Evolutionary conservation across 2,113 vertebrate genomes (phyloP).

Genomic region (Rynchops niger): DNA sequence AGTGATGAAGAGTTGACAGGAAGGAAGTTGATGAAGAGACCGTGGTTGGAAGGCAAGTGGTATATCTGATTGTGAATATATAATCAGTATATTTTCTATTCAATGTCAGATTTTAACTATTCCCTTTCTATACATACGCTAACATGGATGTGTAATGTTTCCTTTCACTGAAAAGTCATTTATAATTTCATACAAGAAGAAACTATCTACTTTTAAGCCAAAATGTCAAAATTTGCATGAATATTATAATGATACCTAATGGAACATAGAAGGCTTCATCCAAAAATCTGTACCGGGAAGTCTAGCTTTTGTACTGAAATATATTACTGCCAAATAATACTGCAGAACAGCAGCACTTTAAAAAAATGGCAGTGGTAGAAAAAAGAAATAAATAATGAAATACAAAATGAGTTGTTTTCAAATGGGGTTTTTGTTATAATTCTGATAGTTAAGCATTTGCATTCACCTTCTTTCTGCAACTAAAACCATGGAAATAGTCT

Average conservation of each 20-base stretch:
- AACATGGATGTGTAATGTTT: neutral
- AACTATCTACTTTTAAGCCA: neutral
- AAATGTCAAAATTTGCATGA: neutral
- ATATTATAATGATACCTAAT: neutral
- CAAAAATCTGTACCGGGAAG: neutral
- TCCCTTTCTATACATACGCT: neutral
- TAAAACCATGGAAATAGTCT: neutral
- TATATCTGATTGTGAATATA: neutral
- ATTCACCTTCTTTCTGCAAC: neutral
- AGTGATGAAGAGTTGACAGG: neutral
- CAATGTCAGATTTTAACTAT: neutral
- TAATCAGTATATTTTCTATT: neutral
- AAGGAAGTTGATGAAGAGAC: neutral
- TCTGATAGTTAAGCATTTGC: neutral
- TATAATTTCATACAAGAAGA: neutral
- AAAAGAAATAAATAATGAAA: neutral
- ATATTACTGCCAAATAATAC: neutral
- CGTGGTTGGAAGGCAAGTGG: neutral
- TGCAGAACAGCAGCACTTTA: neutral
- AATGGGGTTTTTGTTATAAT: neutral
- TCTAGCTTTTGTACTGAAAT: neutral
- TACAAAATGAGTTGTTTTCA: neutral
- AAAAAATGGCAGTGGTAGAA: neutral
- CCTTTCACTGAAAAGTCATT: neutral
- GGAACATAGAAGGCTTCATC: neutral